Evolutionary conservation across 2,888 invertebrate species (phyloP).

Genomic region (Cosmia trapezina): DNA sequence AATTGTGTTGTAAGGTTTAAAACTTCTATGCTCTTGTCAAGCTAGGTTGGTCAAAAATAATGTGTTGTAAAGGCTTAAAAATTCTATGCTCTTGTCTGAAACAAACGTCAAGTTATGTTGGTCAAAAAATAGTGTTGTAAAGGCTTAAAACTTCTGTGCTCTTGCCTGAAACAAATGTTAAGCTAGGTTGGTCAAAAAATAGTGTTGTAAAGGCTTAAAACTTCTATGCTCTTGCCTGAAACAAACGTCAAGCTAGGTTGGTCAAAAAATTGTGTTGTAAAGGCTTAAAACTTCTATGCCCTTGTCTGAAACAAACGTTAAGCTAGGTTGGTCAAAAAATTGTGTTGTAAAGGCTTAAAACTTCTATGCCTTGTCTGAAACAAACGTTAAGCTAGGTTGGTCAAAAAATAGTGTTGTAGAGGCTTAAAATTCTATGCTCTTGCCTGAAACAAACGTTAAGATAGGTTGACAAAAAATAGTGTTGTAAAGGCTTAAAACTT

Average conservation of each 20-base stretch:
- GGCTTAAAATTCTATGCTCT: not conserved
- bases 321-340: not conserved
- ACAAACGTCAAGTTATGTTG: not conserved
- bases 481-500: not conserved
- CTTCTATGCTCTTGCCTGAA: not conserved
- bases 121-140: not conserved
- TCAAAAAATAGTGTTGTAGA: not conserved
- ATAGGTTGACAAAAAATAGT: not conserved
- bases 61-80: not conserved
- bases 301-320: not conserved
- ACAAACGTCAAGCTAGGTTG: not conserved
- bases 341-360: not conserved
- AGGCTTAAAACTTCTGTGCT: not conserved
- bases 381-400: not conserved
- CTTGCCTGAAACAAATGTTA: not conserved
- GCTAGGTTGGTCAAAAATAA: not conserved
- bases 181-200: not conserved
- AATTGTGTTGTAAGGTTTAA: no score
- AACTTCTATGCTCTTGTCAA: not conserved
- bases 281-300: not conserved
- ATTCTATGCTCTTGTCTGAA: not conserved
- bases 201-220: no score
- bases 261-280: not conserved
- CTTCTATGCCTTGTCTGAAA: not conserved
- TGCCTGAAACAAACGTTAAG: not conserved